Conservation (phyloP, 2,797 vertebrate genomes). For the Tragelaphus eurycerus region DNA sequence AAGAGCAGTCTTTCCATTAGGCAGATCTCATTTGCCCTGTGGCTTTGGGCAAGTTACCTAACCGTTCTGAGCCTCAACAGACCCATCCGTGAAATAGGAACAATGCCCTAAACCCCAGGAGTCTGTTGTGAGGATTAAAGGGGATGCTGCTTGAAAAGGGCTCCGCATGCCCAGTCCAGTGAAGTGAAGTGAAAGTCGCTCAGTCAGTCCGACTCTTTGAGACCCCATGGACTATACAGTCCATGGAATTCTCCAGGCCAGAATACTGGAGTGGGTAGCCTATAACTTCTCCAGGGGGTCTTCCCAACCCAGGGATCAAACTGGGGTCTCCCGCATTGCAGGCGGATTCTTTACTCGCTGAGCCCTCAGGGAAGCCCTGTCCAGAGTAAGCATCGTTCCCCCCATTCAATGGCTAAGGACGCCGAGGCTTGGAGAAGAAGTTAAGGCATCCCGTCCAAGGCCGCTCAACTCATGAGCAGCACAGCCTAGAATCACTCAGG, state of each 20-base stretch:
- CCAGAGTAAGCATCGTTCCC: neutral
- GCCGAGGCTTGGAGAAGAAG: neutral
- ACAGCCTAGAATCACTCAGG: neutral
- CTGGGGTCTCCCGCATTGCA: neutral
- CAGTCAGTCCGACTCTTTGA: neutral
- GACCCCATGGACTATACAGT: neutral
- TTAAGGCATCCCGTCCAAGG: neutral
- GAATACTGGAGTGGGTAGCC: neutral
- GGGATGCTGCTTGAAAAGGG: neutral
- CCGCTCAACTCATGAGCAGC: neutral
- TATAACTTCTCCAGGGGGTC: neutral
- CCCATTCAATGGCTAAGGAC: neutral
- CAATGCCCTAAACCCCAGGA: neutral
- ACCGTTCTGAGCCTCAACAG: neutral
- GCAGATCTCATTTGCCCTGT: neutral
- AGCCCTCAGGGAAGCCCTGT: neutral
- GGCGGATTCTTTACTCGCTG: neutral
- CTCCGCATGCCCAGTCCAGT: neutral
- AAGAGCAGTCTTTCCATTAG: neutral
- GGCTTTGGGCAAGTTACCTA: neutral
- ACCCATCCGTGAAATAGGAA: neutral
- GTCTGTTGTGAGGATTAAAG: neutral
- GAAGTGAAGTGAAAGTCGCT: neutral
- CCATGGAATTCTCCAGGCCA: neutral
- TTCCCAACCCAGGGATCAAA: neutral